Conservation (phyloP, 1,140 invertebrate genomes). For the Melanaphis sacchari region DNA sequence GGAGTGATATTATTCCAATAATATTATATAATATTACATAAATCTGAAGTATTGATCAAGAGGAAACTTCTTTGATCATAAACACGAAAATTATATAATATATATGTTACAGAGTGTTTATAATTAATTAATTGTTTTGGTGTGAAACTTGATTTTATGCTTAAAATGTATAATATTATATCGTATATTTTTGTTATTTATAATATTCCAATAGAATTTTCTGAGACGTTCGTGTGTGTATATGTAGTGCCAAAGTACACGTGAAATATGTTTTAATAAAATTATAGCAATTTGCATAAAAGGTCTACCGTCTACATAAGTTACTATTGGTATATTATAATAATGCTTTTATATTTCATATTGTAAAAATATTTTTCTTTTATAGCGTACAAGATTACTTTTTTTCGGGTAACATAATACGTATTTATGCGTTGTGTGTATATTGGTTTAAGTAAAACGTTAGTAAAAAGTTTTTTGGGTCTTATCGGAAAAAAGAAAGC, state of each 20-base stretch:
- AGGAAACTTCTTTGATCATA: neutral
- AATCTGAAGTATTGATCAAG: neutral
- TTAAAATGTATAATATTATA: neutral
- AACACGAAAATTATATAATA: neutral
- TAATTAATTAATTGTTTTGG: neutral
- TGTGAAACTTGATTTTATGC: neutral
- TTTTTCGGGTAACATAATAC: neutral
- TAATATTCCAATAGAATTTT: neutral
- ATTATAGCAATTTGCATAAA: neutral
- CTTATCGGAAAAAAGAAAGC: neutral
- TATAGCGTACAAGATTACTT: neutral
- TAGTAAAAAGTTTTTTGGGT: neutral
- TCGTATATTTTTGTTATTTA: neutral
- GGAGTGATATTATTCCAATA: neutral
- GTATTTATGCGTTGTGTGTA: neutral
- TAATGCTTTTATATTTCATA: slow-evolving; percentile 27
- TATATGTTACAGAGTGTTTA: neutral
- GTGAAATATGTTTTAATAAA: slow-evolving; percentile 21
- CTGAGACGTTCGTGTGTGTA: neutral
- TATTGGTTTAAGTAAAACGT: slow-evolving; percentile 4
- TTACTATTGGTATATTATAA: neutral
- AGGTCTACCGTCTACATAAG: neutral
- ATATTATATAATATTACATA: neutral
- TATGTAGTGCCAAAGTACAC: neutral
- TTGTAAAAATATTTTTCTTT: slow-evolving; percentile 12